These are phyloP conservation scores for Penaeus chinensis DNA, from an alignment of 1,140 invertebrate genomes.

Conservation along the genomic window DNA sequence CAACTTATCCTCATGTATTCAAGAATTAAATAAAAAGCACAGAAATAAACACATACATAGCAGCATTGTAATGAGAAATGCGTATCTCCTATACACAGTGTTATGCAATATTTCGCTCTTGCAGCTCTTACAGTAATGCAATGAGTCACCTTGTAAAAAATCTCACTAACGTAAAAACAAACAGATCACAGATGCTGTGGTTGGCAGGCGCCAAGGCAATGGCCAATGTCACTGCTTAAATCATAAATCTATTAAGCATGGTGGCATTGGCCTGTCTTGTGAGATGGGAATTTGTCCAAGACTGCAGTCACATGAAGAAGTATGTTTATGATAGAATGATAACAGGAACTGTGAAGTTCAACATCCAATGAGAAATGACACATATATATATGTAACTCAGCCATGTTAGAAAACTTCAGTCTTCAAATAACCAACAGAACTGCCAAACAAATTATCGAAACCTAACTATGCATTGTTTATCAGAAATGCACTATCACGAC, in stretches of 20 bases:
- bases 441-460: too few species aligned
- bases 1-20: constrained; percentile 31
- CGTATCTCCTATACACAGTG: constrained; percentile 28
- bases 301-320: constrained; percentile 33
- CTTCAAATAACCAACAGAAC: too few species aligned
- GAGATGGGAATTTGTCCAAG: constrained; percentile 28
- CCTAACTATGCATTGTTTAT: not conserved
- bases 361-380: constrained; percentile 7
- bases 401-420: constrained; percentile 3
- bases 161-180: constrained; percentile 56
- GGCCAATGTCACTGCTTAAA: constrained; percentile 25
- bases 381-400: constrained; percentile 14
- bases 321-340: constrained; percentile 21
- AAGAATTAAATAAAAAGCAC: constrained; percentile 30
- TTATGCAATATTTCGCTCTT: constrained; percentile 44
- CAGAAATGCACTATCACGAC: constrained; percentile 11
- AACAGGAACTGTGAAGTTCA: constrained; percentile 31
- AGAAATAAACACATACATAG: constrained; percentile 45
- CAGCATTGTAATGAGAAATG: constrained; percentile 45
- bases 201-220: constrained; percentile 28
- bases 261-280: constrained; percentile 30
- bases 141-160: constrained; percentile 51
- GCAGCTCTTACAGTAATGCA: constrained; percentile 53
- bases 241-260: constrained; percentile 4
- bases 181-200: constrained; percentile 58